Conservation (phyloP, 2,113 vertebrate species). For the Tringa solitaria region DNA sequence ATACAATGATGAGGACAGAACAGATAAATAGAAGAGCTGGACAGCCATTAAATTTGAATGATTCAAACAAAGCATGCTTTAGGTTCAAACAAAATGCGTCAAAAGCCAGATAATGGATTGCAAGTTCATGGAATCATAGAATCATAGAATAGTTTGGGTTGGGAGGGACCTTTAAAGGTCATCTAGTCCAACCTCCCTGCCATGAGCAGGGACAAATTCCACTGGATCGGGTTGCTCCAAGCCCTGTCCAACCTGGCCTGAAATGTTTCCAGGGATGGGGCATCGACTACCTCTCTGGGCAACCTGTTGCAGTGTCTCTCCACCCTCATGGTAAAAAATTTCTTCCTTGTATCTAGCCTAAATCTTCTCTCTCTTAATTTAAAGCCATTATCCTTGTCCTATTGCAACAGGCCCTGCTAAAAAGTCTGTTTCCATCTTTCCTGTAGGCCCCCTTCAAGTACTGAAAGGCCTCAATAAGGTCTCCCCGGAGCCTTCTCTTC, state of each 20-base stretch:
- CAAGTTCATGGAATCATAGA: neutral
- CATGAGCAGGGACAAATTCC: neutral
- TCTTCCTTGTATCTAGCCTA: neutral
- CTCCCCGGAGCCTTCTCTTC: neutral
- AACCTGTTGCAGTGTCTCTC: neutral
- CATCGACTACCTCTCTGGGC: neutral
- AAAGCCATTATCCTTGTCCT: neutral
- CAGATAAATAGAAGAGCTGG: neutral
- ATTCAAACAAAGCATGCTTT: neutral
- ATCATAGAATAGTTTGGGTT: neutral
- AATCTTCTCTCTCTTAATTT: neutral
- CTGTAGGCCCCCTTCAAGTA: neutral
- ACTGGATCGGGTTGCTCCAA: neutral
- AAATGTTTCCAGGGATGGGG: neutral
- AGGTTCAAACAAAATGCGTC: neutral
- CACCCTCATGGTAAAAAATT: neutral
- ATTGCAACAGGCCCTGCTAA: too few species aligned
- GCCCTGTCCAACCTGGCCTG: neutral
- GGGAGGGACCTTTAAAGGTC: neutral
- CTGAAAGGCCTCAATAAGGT: neutral
- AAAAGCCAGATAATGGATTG: accelerated
- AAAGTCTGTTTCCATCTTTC: neutral
- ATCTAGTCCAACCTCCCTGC: neutral
- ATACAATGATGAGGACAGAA: neutral
- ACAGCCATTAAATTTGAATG: neutral